These are phyloP conservation scores for Orthonyx spaldingii DNA, from an alignment of 2,113 vertebrate genomes.

Conservation along the genomic window DNA sequence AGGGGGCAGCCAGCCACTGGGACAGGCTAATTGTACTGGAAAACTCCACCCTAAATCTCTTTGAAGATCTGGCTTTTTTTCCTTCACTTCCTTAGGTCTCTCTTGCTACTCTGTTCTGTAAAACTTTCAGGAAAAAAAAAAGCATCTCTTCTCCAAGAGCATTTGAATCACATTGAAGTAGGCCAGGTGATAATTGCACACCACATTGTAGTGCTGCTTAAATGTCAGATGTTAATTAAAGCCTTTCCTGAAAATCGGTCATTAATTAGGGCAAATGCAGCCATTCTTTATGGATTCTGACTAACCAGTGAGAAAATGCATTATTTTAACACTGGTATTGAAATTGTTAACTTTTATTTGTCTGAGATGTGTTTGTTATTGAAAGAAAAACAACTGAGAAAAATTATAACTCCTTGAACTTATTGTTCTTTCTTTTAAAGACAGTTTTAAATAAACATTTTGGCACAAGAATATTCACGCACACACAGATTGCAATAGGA, in stretches of 20 bases:
- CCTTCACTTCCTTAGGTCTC: not conserved
- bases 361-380: not conserved
- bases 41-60: not conserved
- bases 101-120: not conserved
- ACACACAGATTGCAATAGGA: not conserved
- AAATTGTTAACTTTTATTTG: not conserved
- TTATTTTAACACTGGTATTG: not conserved
- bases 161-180: slow-evolving; percentile 20
- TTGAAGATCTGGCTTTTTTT: not conserved
- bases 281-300: not conserved
- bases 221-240: slow-evolving; percentile 61
- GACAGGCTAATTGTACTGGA: not conserved
- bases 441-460: not conserved
- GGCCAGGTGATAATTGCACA: slow-evolving; percentile 41
- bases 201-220: not conserved
- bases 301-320: not conserved
- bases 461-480: not conserved
- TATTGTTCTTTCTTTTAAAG: slow-evolving; percentile 3
- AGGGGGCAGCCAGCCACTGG: not conserved
- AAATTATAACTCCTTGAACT: not conserved
- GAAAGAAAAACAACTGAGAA: not conserved
- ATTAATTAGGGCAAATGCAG: slow-evolving; percentile 38
- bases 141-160: not conserved
- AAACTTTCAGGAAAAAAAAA: not conserved
- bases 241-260: not conserved